Conservation (phyloP, 2,888 invertebrate species). For the Drosophila suboccidentalis region DNA sequence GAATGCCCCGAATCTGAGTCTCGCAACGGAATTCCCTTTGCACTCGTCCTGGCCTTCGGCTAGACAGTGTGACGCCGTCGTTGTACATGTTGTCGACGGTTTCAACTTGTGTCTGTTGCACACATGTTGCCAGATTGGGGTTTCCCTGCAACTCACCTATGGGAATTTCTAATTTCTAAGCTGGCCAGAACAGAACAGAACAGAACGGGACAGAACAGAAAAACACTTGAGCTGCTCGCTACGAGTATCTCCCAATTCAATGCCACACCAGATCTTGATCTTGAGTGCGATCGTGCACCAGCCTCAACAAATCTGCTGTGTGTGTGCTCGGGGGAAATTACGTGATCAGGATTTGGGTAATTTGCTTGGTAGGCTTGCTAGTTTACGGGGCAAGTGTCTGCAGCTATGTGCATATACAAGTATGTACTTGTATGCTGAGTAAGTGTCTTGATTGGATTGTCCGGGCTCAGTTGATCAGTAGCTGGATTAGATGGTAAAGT, state of each 20-base stretch:
- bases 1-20: conserved; percentile 75
- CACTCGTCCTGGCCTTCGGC: conserved; percentile 36
- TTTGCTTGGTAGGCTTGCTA: conserved; percentile 24
- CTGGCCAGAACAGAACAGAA: conserved; percentile 29
- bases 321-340: conserved; percentile 40
- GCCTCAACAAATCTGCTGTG: conserved; percentile 19
- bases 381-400: conserved; percentile 43
- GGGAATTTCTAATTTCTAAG: conserved; percentile 69
- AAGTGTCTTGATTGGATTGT: conserved; percentile 55
- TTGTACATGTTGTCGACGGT: no score
- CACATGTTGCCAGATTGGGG: conserved; percentile 75
- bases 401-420: no score
- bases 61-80: conserved; percentile 48
- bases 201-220: conserved; percentile 6
- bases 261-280: conserved; percentile 12
- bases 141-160: conserved; percentile 66
- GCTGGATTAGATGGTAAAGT: conserved; percentile 52
- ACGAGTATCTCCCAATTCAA: conserved; percentile 23
- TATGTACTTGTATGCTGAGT: conserved; percentile 12
- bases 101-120: conserved; percentile 63
- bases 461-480: conserved; percentile 1
- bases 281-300: conserved; percentile 34
- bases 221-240: conserved; percentile 31
- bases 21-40: conserved; percentile 72
- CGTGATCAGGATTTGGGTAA: conserved; percentile 39